These are phyloP conservation scores for Maccullochella peelii DNA, from an alignment of 2,113 vertebrate species.

Conservation along the genomic window DNA sequence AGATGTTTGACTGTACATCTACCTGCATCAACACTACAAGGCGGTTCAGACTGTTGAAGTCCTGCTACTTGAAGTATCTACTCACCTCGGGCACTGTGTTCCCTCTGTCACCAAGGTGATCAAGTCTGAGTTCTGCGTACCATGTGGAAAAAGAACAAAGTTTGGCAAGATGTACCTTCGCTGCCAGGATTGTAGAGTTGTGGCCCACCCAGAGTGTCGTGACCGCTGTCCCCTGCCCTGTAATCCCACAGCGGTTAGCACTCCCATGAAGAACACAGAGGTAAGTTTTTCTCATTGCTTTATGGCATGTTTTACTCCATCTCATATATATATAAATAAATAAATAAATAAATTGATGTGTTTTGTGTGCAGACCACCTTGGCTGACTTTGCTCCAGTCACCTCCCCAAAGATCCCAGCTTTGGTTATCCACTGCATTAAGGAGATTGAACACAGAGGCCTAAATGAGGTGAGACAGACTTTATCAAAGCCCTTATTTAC, in stretches of 20 bases:
- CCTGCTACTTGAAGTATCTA: background rate
- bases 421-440: slow-evolving; percentile 92
- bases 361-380: slow-evolving; percentile 84
- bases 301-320: no score
- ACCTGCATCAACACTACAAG: background rate
- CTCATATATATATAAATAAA: no score
- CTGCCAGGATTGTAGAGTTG: slow-evolving; percentile 90
- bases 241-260: slow-evolving; percentile 84
- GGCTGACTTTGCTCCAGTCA: slow-evolving; percentile 89
- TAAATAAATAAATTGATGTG: background rate
- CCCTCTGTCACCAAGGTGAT: slow-evolving; percentile 86
- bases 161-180: slow-evolving; percentile 93
- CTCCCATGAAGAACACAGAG: slow-evolving; percentile 86
- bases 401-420: slow-evolving; percentile 90
- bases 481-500: slow-evolving; percentile 39
- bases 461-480: slow-evolving; percentile 86
- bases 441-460: slow-evolving; percentile 93
- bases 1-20: background rate
- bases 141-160: slow-evolving; percentile 91
- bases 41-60: background rate
- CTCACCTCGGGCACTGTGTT: background rate
- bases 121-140: slow-evolving; percentile 91
- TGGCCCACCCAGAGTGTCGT: slow-evolving; percentile 90
- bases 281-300: slow-evolving; percentile 65
- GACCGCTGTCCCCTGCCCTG: slow-evolving; percentile 92